Base-by-base conservation (phyloP, 2,888 invertebrate species). In the Mythimna ferrago region DNA sequence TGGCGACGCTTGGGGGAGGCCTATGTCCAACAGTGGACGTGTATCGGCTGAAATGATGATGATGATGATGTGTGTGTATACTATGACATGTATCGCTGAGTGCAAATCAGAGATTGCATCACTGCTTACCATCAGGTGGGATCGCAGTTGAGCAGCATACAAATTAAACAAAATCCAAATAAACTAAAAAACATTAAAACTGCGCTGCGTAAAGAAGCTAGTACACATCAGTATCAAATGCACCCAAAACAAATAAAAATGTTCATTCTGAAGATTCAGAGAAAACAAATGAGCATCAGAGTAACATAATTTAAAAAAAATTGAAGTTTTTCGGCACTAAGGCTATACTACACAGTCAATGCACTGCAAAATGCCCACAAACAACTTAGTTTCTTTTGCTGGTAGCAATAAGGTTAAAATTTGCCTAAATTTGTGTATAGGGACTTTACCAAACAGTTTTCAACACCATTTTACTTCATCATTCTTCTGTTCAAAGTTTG, bases 401-500 rank as follows among this genome's bases (percentile, higher is more conserved):
- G 11, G 14, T 26, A 19, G 48, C 10, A 9, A 21, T 48, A 77
- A 58, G 66, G 54, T 58, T 54, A 54, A 26, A 53, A 66, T 63
- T 54, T 5, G 62, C 5, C 11, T 41, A 51, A 19, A 56, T 41
- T 53, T 57, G 21, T 44, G 2, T 19, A 48, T 32, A 44, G 21
- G 38, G 68, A 78, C 51, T 71, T 14, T n/a, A 44, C 35, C 26
- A 68, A 81, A 69, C 57, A 51, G 35, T 71, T 81, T 82, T 75
- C 48, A 66, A 19, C 56, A 35, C 62, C 71, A 68, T 74, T 83
- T 83, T 58, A 78, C 66, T 76, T 70, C 74, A 81, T 81, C 70
- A 71, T 80, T 81, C 78, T 73, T 66, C 60, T 35, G 56, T 66
- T 11, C 38, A 70, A 85, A 85, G 73, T 83, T 84, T 74, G 72